Evolutionary conservation across 1,140 invertebrate species (phyloP), one percentile per base, ranked within the genome.

Genomic region (Holcopasites calliopsidis): DNA sequence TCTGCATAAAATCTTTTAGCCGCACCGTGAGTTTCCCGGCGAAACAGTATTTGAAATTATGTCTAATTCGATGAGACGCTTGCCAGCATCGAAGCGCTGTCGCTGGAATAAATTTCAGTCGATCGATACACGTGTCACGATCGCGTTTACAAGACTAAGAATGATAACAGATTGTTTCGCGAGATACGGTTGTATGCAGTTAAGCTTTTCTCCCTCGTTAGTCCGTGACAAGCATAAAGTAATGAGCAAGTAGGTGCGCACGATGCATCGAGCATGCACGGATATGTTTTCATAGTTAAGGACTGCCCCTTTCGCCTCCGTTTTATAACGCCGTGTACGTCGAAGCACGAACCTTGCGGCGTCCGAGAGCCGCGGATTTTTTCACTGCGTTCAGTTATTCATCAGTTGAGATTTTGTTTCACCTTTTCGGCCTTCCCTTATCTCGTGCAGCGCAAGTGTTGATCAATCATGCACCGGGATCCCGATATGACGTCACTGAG

Each of bases 311-410:
- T 50, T 28, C 40, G 33, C 23, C 35, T 31, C 35, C 23, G 6
- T 21, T 21, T 50, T 8, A n/a, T 21, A 0, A 13, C n/a, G 49
- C 60, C 54, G 52, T 54, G 35, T 64, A 28, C 10, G 0, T 42
- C 21, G 40, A 16, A 33, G 21, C 38, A 3, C 21, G 49, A 23
- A 18, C n/a, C 65, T 44, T 47, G 38, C 31, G 21, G n/a, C n/a
- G 47, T 18, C 58, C 28, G 58, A 13, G 26, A 65, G 38, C 26
- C 61, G 61, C 49, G 38, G 38, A 35, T 57, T 55, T 74, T 66
- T 57, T 23, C 61, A 57, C 38, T 61, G 4, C 38, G n/a, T n/a
- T n/a, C 38, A 57, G 66, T 74, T 74, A 74, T 57, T 74, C 71
- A 28, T 28, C 21, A 65, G 40, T 28, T 47, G 71, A 66, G 66